phyloP scores from a whole-genome alignment of 2,888 invertebrate species.

The Anaspis maculata region DNA sequence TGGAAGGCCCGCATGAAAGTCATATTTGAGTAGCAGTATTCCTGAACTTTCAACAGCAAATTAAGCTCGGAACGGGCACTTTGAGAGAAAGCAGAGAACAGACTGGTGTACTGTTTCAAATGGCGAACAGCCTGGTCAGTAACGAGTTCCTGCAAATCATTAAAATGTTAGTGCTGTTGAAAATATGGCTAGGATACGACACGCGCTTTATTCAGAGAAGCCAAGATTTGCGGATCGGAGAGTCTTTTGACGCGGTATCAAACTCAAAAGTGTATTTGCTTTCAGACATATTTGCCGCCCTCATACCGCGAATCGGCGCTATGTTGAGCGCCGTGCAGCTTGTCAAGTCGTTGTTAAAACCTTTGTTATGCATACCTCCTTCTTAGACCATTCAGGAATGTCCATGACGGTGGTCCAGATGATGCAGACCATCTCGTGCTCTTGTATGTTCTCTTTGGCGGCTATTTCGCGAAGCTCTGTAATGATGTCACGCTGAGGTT shows the following conservation, averaged over 20 bases:
- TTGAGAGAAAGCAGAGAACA: conserved; percentile 81
- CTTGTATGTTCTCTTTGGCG: conserved; percentile 72
- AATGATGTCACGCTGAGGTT: conserved; percentile 78
- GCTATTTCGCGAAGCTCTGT: conserved; percentile 82
- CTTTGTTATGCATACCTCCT: conserved; percentile 51
- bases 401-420: conserved; percentile 93
- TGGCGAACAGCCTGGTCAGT: conserved; percentile 93
- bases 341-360: conserved; percentile 5
- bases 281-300: no score
- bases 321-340: no score
- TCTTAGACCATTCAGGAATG: conserved; percentile 96
- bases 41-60: conserved; percentile 87
- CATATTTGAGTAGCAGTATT: conserved; percentile 98
- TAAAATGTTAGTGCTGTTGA: no score
- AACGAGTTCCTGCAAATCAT: conserved; percentile 59
- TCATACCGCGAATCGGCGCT: no score
- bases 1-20: conserved; percentile 98
- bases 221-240: no score
- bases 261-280: no score
- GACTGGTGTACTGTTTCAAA: conserved; percentile 74
- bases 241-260: no score
- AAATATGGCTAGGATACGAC: no score
- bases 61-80: conserved; percentile 81
- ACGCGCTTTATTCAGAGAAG: no score
- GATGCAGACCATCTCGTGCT: conserved; percentile 64